Percentiles rank a stretch among this genome's conserved stretches.
Conservation (phyloP, 2,797 vertebrate species). For the Rhinoraja longicauda region DNA sequence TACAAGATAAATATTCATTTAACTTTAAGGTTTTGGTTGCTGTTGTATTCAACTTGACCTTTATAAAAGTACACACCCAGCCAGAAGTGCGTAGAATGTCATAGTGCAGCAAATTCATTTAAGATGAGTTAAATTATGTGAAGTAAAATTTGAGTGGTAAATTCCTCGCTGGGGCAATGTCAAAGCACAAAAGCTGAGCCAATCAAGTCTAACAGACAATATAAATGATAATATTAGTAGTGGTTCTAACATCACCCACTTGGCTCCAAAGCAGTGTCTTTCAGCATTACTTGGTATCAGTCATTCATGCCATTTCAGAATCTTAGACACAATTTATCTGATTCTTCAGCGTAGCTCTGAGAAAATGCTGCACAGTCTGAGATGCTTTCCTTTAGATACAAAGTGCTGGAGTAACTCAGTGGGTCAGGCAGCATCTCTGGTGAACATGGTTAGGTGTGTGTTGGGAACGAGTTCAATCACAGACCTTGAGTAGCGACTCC, state of each 20-base stretch:
- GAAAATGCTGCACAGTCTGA: background rate
- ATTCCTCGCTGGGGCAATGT: background rate
- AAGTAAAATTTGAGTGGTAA: background rate
- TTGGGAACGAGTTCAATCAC: too few relatives aligned
- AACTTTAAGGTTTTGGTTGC: background rate
- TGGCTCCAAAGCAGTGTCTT: background rate
- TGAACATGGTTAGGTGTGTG: too few relatives aligned
- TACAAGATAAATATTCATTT: background rate
- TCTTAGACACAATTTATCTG: background rate
- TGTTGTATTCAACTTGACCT: background rate
- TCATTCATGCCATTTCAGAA: slow-evolving; percentile 11
- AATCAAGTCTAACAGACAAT: background rate
- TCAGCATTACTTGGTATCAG: background rate
- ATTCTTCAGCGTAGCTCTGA: background rate
- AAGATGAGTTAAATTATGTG: too few relatives aligned
- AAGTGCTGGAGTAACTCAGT: too few relatives aligned
- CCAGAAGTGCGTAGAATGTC: background rate
- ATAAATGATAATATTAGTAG: background rate
- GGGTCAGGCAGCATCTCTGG: too few relatives aligned
- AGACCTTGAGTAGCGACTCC: too few relatives aligned
- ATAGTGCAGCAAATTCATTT: background rate
- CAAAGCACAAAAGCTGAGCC: background rate
- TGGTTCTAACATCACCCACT: background rate
- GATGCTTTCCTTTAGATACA: background rate
- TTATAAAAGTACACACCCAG: background rate